A percentile compares a stretch with the other conserved stretches of the same genome.
These are phyloP conservation scores for Mamestra brassicae DNA, from an alignment of 2,888 invertebrate species.

Conservation along the genomic window DNA sequence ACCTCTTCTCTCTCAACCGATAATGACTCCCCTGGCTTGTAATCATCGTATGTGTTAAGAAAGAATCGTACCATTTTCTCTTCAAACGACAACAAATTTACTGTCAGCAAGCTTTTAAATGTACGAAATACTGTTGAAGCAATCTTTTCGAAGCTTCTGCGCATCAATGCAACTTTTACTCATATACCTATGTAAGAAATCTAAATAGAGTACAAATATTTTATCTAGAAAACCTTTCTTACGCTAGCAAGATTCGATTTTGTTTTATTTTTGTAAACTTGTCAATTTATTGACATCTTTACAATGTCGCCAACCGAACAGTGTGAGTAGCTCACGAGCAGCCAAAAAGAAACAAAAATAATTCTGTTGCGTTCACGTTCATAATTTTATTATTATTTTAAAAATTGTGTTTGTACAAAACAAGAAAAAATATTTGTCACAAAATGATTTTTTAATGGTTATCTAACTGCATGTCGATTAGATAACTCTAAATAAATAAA, in stretches of 20 bases:
- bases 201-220: constrained; percentile 35
- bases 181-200: constrained; percentile 31
- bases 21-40: constrained; percentile 66
- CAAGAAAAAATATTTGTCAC: too few relatives aligned
- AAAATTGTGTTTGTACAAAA: neutral
- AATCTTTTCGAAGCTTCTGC: constrained; percentile 61
- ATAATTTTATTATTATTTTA: neutral
- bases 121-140: constrained; percentile 59
- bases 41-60: constrained; percentile 82
- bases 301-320: constrained; percentile 44
- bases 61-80: constrained; percentile 86
- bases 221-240: constrained; percentile 33
- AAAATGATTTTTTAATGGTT: too few relatives aligned
- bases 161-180: constrained; percentile 66
- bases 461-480: too few relatives aligned
- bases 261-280: constrained; percentile 56
- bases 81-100: constrained; percentile 67
- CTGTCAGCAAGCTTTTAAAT: constrained; percentile 61
- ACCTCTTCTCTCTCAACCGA: constrained; percentile 74
- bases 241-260: constrained; percentile 38
- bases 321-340: neutral
- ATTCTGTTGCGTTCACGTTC: constrained; percentile 50
- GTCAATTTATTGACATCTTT: constrained; percentile 31
- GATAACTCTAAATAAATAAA: neutral
- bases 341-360: neutral